Evolutionary conservation across 2,888 invertebrate genomes (phyloP).

Genomic region (Deilephila porcellus): DNA sequence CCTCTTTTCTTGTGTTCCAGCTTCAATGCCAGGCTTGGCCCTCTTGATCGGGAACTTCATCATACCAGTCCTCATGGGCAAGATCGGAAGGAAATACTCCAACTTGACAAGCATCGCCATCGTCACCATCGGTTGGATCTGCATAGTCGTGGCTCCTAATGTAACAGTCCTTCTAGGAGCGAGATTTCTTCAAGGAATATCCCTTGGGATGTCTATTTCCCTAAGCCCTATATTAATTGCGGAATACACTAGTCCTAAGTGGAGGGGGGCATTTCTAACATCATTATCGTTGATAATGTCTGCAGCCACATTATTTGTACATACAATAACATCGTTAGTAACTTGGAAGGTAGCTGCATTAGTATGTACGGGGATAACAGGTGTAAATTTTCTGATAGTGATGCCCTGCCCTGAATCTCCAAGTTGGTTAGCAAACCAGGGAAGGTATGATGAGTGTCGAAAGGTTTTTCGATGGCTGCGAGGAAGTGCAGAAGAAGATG

Average conservation of each 20-base stretch:
- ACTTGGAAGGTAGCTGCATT: conserved; percentile 80
- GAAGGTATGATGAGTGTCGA: conserved; percentile 76
- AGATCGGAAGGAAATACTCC: conserved; percentile 80
- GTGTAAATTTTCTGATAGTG: conserved; percentile 64
- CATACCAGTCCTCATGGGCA: conserved; percentile 76
- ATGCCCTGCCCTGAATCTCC: conserved; percentile 83
- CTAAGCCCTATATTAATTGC: conserved; percentile 72
- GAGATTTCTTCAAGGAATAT: conserved; percentile 64
- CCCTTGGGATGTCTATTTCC: conserved; percentile 72
- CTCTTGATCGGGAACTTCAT: conserved; percentile 65
- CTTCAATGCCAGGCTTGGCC: conserved; percentile 65
- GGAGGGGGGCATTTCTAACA: conserved; percentile 83
- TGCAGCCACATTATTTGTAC: conserved; percentile 81
- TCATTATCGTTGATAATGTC: conserved; percentile 81
- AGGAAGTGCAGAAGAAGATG: conserved; percentile 68
- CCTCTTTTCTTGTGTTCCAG: conserved; percentile 49
- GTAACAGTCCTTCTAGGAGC: conserved; percentile 60
- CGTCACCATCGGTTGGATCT: conserved; percentile 81
- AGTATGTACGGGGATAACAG: conserved; percentile 66
- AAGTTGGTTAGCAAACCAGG: conserved; percentile 84
- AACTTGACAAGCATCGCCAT: conserved; percentile 76
- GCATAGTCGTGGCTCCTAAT: conserved; percentile 65
- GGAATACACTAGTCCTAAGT: conserved; percentile 78
- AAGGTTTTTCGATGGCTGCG: conserved; percentile 81
- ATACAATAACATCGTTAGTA: conserved; percentile 83